Evolutionary conservation across 2,888 invertebrate species (phyloP), one percentile per base, ranked within the genome.

Genomic region (Zonitis immaculata): DNA sequence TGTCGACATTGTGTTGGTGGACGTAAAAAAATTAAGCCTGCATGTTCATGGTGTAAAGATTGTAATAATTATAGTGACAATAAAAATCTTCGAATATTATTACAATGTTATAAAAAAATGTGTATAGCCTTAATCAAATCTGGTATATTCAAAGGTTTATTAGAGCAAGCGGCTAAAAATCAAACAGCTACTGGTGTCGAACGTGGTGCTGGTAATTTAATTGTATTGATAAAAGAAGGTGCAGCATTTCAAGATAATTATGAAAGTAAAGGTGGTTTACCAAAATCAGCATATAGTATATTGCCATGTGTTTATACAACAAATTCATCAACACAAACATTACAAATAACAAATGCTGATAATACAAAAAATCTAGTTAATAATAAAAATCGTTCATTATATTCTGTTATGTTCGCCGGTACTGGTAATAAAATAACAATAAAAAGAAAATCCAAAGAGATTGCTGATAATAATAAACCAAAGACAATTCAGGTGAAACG

Each of bases 101-200:
- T 95, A 52, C 88, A 91, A 73, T 93, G 94, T 77, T 95, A 93
- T 72, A 91, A 91, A 75, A 89, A 90, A 70, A 80, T 95, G 57
- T 95, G 95, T 78, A 85, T 87, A 70, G 91, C 90, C 75, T 80
- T 95, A 66, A 84, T 86, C 66, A 85, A 82, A 52, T 87, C 89
- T 2, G 80, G 83, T 35, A 82, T 90, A 54, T 91, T 87, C 72
- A 82, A 81, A 69, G 80, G 66, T 55, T 59, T 69, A 47, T 59
- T 79, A 58, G 77, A 81, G 58, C 79, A 81, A 69, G 79, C 81
- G 53, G 76, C 79, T 63, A 76, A 77, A 71, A 77, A 72, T 60
- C 82, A 75, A 59, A 80, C 77, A 51, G 77, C 77, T 47, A 80
- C 77, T 65, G 82, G 78, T 60, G 80, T 73, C 12, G 73, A 75